These are phyloP conservation scores for Peromyscus melanophrys DNA, from an alignment of 2,797 vertebrate genomes.

Conservation along the genomic window DNA sequence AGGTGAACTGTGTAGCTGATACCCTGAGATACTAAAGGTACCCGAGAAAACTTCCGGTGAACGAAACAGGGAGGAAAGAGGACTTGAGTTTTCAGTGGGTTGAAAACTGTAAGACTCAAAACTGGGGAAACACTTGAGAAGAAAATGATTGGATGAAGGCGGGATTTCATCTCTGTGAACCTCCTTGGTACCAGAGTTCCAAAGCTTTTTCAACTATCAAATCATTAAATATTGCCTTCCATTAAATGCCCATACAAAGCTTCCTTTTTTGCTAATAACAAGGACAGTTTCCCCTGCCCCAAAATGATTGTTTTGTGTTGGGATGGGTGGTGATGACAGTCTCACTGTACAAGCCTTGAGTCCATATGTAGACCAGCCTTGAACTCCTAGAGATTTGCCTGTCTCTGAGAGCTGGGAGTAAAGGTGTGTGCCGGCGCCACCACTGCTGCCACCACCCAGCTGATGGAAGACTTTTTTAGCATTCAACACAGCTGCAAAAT, in stretches of 20 bases:
- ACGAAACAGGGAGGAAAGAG: background rate
- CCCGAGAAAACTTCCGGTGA: background rate
- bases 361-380: background rate
- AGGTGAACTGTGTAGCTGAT: background rate
- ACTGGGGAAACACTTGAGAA: background rate
- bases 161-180: background rate
- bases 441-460: no score
- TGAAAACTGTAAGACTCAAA: background rate
- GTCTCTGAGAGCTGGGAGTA: background rate
- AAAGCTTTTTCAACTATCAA: conserved; percentile 32
- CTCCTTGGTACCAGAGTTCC: background rate
- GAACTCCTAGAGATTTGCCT: background rate
- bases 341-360: background rate
- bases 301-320: background rate
- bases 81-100: conserved; percentile 5
- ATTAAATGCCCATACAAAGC: background rate
- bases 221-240: background rate
- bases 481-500: background rate
- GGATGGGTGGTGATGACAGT: background rate
- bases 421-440: background rate
- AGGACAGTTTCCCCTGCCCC: background rate
- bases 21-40: background rate
- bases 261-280: conserved; percentile 45
- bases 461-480: background rate
- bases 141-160: background rate